phyloP scores from a whole-genome alignment of 1,140 invertebrate genomes.

The Dendrolimus punctatus region DNA sequence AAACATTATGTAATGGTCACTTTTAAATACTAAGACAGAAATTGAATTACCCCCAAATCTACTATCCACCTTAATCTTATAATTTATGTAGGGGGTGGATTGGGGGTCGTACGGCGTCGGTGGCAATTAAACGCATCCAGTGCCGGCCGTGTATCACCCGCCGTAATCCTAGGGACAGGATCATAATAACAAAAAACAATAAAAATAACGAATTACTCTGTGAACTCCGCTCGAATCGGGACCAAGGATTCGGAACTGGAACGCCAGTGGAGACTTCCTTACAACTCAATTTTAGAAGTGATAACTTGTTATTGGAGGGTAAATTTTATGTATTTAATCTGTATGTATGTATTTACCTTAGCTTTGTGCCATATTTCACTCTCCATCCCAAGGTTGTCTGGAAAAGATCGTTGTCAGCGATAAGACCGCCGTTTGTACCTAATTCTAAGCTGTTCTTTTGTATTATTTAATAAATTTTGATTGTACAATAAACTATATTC shows the following conservation, averaged over 20 bases:
- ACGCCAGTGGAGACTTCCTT: conserved; percentile 20
- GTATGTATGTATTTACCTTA: no score
- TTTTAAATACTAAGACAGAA: no score
- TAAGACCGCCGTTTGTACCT: no score
- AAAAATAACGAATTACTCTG: conserved; percentile 68
- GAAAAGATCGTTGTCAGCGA: no score
- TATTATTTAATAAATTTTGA: no score
- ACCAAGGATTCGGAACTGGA: conserved; percentile 23
- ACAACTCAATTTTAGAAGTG: not conserved
- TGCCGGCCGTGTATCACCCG: conserved; percentile 51
- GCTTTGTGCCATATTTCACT: no score
- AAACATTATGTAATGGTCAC: no score
- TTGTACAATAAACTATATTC: no score
- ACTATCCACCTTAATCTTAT: conserved; percentile 59
- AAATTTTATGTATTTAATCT: no score
- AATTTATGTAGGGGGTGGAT: conserved; percentile 35
- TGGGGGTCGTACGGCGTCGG: conserved; percentile 30
- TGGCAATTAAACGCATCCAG: conserved; percentile 68
- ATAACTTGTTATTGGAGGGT: no score
- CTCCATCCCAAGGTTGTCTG: no score
- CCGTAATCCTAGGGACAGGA: conserved; percentile 59
- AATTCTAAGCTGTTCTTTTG: no score
- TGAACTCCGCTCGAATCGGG: conserved; percentile 51
- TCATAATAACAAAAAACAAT: conserved; percentile 71
- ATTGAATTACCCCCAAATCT: conserved; percentile 20